Percentiles rank a stretch among this genome's conserved stretches.
These are phyloP conservation scores for Dolichotis patagonum DNA, from an alignment of 2,113 vertebrate species.

Conservation along the genomic window DNA sequence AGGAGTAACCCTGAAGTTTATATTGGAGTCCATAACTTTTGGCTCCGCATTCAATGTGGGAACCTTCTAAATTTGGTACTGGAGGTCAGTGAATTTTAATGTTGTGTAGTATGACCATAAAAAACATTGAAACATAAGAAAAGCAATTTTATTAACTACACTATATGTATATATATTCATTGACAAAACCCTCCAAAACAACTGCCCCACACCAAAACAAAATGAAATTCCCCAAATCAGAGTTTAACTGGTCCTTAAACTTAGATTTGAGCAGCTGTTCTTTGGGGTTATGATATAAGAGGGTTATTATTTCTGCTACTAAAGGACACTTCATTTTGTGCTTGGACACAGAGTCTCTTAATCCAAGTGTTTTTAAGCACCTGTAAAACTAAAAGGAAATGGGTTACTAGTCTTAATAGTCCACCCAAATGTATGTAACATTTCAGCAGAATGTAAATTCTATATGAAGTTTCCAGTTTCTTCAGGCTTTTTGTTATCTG, in stretches of 20 bases:
- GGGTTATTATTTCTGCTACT: neutral
- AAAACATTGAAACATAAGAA: conserved; percentile 44
- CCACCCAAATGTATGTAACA: neutral
- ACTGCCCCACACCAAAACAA: neutral
- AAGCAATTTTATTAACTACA: conserved; percentile 22
- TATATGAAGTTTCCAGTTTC: neutral
- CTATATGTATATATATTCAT: neutral
- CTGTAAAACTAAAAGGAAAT: neutral
- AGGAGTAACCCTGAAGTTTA: neutral
- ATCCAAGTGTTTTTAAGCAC: conserved; percentile 9
- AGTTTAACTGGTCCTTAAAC: neutral
- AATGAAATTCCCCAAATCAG: neutral
- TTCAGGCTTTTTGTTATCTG: neutral
- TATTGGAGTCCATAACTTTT: neutral
- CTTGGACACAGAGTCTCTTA: neutral
- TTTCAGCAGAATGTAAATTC: neutral
- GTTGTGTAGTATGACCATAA: neutral
- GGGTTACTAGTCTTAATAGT: neutral
- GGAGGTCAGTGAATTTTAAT: conserved; percentile 29
- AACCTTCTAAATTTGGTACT: conserved; percentile 55
- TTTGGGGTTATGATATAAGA: neutral
- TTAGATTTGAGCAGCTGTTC: neutral
- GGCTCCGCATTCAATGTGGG: neutral
- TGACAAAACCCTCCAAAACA: neutral
- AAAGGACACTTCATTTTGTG: conserved; percentile 4